Evolutionary conservation across 1,140 invertebrate species (phyloP), one percentile per base, ranked within the genome.

Genomic region (Drepana arcuata): DNA sequence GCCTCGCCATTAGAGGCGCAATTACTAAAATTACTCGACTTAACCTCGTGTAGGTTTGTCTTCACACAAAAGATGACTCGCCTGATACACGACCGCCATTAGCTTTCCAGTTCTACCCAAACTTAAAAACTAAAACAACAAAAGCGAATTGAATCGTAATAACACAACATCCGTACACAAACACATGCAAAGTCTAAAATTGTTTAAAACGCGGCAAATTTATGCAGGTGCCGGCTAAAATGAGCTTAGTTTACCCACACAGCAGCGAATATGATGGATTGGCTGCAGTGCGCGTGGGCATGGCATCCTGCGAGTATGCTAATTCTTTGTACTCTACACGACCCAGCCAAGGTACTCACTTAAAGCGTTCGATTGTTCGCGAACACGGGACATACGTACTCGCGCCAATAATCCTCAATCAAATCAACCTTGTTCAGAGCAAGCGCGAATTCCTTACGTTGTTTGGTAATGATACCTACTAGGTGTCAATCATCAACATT

Each of bases 231-330:
- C 34, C 38, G 47, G 50, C 45, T 42, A 48, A 55, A 68, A 69
- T 54, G 39, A 52, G 38, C 46, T 49, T 39, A 16, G 61, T 65
- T 49, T 60, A 70, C 64, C 55, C 69, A 66, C 64, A 65, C 67
- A 74, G 46, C 59, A 61, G 54, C 53, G 43, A 46, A 56, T 70
- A 74, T 78, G 73, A 72, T 69, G 68, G 66, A 78, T 78, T 59
- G 58, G 47, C 48, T 45, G 52, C 42, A 41, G 16, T 29, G 34
- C 45, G 70, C 70, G 73, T 73, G 66, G 73, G 73, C 60, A 57
- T 50, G 57, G 52, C 44, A 57, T 64, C 56, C 52, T 55, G 53
- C 66, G 48, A 59, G 70, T 73, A 78, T 78, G 73, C 69, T 69
- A 78, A 78, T 72, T 41, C 50, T 33, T 39, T 37, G 46, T 36